Evolutionary conservation across 2,113 vertebrate species (phyloP), one percentile per base, ranked within the genome.

Genomic region (Numenius arquata): DNA sequence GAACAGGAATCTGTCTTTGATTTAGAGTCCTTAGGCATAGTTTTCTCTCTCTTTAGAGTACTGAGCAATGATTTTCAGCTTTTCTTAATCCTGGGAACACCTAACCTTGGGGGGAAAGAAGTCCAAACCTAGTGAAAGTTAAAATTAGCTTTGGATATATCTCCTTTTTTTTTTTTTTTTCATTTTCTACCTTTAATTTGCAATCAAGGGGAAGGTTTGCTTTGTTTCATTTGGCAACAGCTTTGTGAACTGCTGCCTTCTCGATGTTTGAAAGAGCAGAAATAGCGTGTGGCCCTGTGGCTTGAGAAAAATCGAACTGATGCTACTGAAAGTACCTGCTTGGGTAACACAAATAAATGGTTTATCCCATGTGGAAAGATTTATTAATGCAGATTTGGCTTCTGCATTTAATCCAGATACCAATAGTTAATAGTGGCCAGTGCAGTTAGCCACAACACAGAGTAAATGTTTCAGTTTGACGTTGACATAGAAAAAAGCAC

Each of bases 1-100:
- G 19, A 93, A 55, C 7, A 20, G 47, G 65, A 82, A 93, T 94
- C 81, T 96, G 55, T 71, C 84, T 93, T 93, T 94, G 78, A 82
- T 95, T 92, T 86, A 53, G 36, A 88, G 38, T 78, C n/a, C 58
- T 76, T 76, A 91, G 83, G 74, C 58, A 32, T 16, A 67, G 16
- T 78, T 90, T 90, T 85, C 17, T 73, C 63, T 40, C 45, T 73
- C 40, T 67, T 59, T 83, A 88, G 83, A 77, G 38, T 11, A 77
- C 45, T 58, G 45, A 87, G 32, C 55, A 77, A 48, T 0, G 9
- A 81, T 91, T 93, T 88, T 81, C 93, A 89, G 43, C 59, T 96
- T 95, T 88, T 86, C 48, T 70, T 83, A 80, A 90, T 88, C 67
- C 59, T 48, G 45, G 16, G 26, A 92, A 92, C 89, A 90, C 58